Base-by-base conservation (phyloP, 2,113 vertebrate species). In the Campylomormyrus tamandua region DNA sequence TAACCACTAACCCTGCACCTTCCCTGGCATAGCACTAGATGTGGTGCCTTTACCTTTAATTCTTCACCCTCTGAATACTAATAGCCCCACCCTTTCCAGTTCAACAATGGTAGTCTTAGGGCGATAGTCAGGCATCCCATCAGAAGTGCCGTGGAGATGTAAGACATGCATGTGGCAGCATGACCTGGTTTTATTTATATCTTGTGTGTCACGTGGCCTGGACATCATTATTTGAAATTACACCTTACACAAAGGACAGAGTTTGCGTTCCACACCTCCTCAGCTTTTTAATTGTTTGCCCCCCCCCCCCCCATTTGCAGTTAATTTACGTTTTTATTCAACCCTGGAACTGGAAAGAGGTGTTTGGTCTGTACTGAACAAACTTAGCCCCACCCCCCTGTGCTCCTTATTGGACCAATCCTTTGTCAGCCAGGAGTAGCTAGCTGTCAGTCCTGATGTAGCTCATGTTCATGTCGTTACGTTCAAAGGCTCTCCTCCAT, bases 1-100 rank as follows among this genome's bases (percentile, higher is more conserved):
- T 96, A 96, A 96, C 94, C 89, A 92, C 95, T 95, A 92, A 90
- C 91, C 93, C 88, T 39, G 50, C 88, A 74, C 90, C 91, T 91
- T 90, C 90, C 91, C 92, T 86, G 84, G 19, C 77, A 45, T 46
- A 39, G 1, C 19, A 24, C 35, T 74, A 42, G 35, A 80, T 17
- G 17, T 80, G 74, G 62, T 83, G 27, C 88, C 46, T 53, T 48
- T 89, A 7, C 70, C 15, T 42, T 46, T 50, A 21, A 58, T n/a
- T 87, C 27, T 85, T 27, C 19, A 35, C 80, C 42, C 46, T 11
- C 53, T 42, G 35, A 21, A 19, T 45, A 58, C 87, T 62, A 50
- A 53, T 66, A 19, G 31, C 35, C 87, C 35, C 52, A 46, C 42
- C 52, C 56, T 88, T 62, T 62, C 35, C 21, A 62, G 39, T 66